These are phyloP conservation scores for Sula dactylatra DNA, from an alignment of 2,113 vertebrate species.

Conservation along the genomic window DNA sequence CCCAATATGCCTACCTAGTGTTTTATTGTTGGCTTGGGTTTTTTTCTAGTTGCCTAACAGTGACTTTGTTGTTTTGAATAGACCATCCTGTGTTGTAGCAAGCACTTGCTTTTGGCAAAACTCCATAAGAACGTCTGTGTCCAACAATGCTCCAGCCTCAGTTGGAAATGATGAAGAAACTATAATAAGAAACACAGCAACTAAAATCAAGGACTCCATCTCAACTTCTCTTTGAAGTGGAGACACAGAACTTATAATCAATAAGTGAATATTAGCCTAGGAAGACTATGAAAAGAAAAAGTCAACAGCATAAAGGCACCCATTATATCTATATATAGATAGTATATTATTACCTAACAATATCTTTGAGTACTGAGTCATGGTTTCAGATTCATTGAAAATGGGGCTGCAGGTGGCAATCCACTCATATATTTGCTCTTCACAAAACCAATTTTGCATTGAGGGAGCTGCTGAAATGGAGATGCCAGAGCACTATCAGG, in stretches of 20 bases:
- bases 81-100: neutral
- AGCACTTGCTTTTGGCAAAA: neutral
- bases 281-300: neutral
- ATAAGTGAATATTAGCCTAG: neutral
- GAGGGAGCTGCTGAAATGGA: slow-evolving; percentile 20
- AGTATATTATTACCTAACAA: neutral
- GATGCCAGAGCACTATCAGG: neutral
- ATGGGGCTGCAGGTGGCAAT: neutral
- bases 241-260: neutral
- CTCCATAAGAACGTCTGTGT: fast-evolving
- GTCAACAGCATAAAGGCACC: neutral
- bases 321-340: neutral
- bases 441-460: neutral
- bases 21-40: neutral
- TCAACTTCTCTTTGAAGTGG: neutral
- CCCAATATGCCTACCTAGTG: neutral
- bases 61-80: neutral
- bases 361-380: neutral
- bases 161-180: neutral
- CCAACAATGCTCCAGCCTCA: neutral
- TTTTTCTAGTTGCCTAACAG: neutral
- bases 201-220: neutral
- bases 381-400: neutral
- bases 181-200: neutral
- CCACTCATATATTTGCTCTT: neutral